Evolutionary conservation across 2,888 invertebrate genomes (phyloP).

Genomic region (Cryptus viduatorius): DNA sequence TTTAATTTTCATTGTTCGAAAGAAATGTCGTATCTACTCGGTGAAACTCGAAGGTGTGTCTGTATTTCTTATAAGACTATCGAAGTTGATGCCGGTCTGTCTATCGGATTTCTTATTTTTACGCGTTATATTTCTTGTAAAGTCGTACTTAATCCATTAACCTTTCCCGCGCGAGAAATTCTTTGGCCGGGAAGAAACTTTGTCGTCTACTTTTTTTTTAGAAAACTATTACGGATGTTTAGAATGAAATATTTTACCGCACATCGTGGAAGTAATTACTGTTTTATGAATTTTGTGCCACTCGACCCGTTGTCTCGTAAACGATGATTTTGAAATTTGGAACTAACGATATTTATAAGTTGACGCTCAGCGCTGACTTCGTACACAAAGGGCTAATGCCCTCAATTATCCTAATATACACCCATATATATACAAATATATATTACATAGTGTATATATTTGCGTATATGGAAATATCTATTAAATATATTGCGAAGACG

Average conservation of each 20-base stretch:
- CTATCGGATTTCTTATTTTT: neutral
- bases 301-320: neutral
- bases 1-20: conserved; percentile 28
- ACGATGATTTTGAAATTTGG: neutral
- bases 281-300: neutral
- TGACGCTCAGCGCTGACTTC: neutral
- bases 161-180: neutral
- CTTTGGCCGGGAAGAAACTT: neutral
- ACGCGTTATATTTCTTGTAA: neutral
- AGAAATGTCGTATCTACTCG: conserved; percentile 24
- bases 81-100: neutral
- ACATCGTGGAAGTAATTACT: neutral
- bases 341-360: neutral
- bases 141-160: conserved; percentile 24
- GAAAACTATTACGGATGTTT: neutral
- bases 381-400: neutral
- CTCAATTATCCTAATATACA: neutral
- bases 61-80: neutral
- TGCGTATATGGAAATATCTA: conserved; percentile 2
- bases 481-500: conserved; percentile 28
- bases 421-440: conserved; percentile 4
- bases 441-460: conserved; percentile 9
- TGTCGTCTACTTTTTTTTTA: neutral
- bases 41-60: neutral
- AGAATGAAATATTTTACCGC: neutral